Evolutionary conservation across 53 echinoderm and acorn worm species (phyloP), one percentile per base, ranked within the genome.

Genomic region (Hippasteria phrygiana): DNA sequence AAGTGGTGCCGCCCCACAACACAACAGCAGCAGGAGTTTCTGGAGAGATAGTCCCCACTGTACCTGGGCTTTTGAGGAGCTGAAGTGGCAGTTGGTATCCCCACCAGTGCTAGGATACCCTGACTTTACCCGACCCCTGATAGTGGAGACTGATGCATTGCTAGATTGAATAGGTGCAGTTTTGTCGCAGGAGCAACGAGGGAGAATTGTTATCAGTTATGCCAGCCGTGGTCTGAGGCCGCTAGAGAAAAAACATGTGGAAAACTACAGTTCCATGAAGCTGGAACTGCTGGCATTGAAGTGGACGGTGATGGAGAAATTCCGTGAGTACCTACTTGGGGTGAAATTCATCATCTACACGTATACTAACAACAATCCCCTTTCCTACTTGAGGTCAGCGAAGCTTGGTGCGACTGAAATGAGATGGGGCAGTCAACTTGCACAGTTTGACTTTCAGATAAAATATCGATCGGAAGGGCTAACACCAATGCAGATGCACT

Each of bases 311-410:
- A 77, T 71, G 11, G 91, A 91, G 29, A 91, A 91, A 38, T 91
- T 91, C 43, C 37, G 78, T n/a, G 91, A 91, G 14, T 90, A 90
- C 77, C 48, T 91, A 18, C n/a, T 91, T n/a, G 91, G 88, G 59
- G 80, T 54, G 36, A 79, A 88, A 28, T 80, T 92, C 43, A 46
- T 81, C 43, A 22, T 72, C 0, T 72, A 12, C 43, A 22, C 41
- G 1, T 72, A 12, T 18, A 72, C 72, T 42, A 42, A 72, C 37
- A 92, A 84, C 70, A 92, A 89, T 18, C 92, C 92, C 11, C 91
- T 91, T 13, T 83, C 90, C 0, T 83, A 90, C 74, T 20, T 80
- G 75, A 83, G 59, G 20, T 50, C 83, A 1, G 83, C 75, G 5
- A 90, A 90, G 18, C 72, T 90, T 0, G 90, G 80, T 18, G 90